These are phyloP conservation scores for Hippotragus niger DNA, from an alignment of 2,113 vertebrate genomes.

Conservation along the genomic window DNA sequence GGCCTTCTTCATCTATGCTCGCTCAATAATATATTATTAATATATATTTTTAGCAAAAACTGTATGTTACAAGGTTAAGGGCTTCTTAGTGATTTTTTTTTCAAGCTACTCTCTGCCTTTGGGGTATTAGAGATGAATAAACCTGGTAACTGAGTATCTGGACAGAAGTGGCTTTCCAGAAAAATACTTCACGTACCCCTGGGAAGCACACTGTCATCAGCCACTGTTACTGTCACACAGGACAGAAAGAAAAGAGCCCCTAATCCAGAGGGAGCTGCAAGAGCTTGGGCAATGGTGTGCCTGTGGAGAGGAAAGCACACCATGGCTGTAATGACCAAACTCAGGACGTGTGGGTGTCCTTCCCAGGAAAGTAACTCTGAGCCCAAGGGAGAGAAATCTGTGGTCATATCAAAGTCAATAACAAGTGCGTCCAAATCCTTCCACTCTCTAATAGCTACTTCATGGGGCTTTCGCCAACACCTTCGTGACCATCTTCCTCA, in stretches of 20 bases:
- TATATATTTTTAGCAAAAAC: conserved; percentile 98
- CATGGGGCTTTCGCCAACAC: not conserved
- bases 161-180: conserved; percentile 72
- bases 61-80: conserved; percentile 92
- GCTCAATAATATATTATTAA: conserved; percentile 99
- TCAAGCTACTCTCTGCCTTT: conserved; percentile 86
- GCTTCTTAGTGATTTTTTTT: conserved; percentile 87
- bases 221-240: not conserved
- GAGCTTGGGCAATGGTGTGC: not conserved
- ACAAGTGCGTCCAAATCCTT: not conserved
- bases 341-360: not conserved
- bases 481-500: not conserved
- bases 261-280: not conserved
- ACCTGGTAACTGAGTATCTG: conserved; percentile 62
- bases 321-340: not conserved
- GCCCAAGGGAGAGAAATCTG: not conserved
- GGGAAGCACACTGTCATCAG: not conserved
- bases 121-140: conserved; percentile 78
- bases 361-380: not conserved
- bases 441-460: not conserved
- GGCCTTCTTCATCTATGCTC: conserved; percentile 91
- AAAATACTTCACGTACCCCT: conserved; percentile 55
- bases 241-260: conserved; percentile 7
- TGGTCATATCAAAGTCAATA: not conserved
- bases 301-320: not conserved